Evolutionary conservation across 1,140 invertebrate species (phyloP), one percentile per base, ranked within the genome.

Genomic region (Adoxophyes honmai): DNA sequence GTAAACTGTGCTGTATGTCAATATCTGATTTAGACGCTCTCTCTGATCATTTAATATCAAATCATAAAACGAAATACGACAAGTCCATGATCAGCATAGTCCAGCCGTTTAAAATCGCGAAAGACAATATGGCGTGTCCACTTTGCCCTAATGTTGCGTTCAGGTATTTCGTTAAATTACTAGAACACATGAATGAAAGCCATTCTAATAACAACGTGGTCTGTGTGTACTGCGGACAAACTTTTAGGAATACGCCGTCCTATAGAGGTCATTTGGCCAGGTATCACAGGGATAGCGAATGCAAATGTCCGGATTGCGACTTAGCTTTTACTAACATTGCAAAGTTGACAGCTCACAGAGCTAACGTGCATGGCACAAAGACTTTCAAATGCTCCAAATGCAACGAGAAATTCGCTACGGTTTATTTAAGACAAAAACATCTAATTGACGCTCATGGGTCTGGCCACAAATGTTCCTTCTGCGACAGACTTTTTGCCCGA

Each of bases 191-290:
- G 72, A 85, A 88, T 39, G 78, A 77, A 8, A 74, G 75, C 35
- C 85, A 88, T 52, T 84, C 81, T 0, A 75, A 86, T 54, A 86
- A 85, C 56, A 86, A 83, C 37, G 84, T 85, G 1, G 85, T 86
- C n/a, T 88, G 85, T 37, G 85, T 84, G 1, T 81, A 85, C 15
- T 88, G 85, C 51, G 83, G 85, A 0, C 73, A 86, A 42, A 76
- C 77, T 2, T 88, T 88, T 37, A 65, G 80, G 39, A 61, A 78
- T 0, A 81, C 86, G 57, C 83, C 85, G 52, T 86, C 86, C 57
- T 56, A 86, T 6, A 42, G 83, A 0, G 81, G 85, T 0, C 85
- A 88, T 52, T 70, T 86, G 13, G 85, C 80, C 80, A 57, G 85
- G 11, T 77, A 83, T 37, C 85, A 88, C 55, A 66, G 78, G n/a